Percentiles rank a stretch among this genome's conserved stretches.
phyloP scores from a whole-genome alignment of 2,797 vertebrate genomes.

The Yasuhikotakia modesta region DNA sequence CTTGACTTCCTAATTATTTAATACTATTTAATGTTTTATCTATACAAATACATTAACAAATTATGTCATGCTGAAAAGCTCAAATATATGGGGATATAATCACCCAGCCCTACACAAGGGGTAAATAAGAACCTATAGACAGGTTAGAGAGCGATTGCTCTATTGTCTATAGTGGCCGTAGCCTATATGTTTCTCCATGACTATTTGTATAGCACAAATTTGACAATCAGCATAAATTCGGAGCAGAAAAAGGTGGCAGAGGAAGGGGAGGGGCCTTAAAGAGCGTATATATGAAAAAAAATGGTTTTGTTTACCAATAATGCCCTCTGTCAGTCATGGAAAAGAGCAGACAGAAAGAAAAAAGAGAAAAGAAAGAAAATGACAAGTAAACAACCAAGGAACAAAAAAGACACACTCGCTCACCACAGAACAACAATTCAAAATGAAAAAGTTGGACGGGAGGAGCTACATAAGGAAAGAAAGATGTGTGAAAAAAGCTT shows the following conservation, averaged over 20 bases:
- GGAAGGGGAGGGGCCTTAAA: conserved; percentile 55
- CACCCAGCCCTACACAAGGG: conserved; percentile 24
- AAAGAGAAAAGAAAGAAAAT: conserved; percentile 61
- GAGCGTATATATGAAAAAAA: conserved; percentile 74
- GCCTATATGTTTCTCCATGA: conserved; percentile 69
- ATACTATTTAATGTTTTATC: no score
- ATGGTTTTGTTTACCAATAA: conserved; percentile 85
- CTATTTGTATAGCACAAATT: conserved; percentile 66
- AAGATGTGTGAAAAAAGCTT: conserved; percentile 45
- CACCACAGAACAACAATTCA: conserved; percentile 56
- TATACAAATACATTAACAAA: no score
- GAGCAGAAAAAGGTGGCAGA: conserved; percentile 73
- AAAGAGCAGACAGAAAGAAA: conserved; percentile 77
- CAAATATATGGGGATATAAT: conserved; percentile 7
- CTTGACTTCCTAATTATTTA: background rate
- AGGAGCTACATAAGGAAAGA: conserved; percentile 33
- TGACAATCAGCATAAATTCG: conserved; percentile 58
- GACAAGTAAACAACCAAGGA: conserved; percentile 72
- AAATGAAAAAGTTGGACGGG: conserved; percentile 43
- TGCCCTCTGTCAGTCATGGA: conserved; percentile 86
- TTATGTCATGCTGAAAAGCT: no score
- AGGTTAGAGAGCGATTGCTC: conserved; percentile 66
- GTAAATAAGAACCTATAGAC: conserved; percentile 66
- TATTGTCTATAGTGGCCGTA: conserved; percentile 63
- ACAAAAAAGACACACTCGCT: conserved; percentile 71